Evolutionary conservation across 1,140 invertebrate genomes (phyloP).

Genomic region (Mizuhopecten yessoensis): DNA sequence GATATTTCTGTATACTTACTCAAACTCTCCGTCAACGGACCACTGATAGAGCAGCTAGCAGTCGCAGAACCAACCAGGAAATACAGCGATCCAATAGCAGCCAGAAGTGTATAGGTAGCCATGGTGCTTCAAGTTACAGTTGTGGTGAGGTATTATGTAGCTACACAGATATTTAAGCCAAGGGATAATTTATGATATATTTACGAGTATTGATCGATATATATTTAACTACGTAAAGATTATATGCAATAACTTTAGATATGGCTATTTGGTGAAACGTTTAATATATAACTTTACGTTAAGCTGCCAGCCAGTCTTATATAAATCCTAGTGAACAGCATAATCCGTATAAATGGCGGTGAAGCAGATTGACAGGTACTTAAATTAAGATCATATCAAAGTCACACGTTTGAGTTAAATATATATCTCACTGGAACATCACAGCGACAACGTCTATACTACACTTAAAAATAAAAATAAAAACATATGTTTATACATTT

Average conservation of each 20-base stretch:
- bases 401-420: neutral
- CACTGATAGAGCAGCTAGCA: neutral
- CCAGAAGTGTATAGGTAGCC: neutral
- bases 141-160: neutral
- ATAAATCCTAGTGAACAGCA: too few species aligned
- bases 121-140: neutral
- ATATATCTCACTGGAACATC: too few species aligned
- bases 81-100: neutral
- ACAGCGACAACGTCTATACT: too few species aligned
- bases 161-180: too few species aligned
- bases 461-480: too few species aligned
- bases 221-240: neutral
- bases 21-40: neutral
- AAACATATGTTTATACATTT: too few species aligned
- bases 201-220: neutral
- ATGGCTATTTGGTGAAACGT: too few species aligned
- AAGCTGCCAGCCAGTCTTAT: neutral
- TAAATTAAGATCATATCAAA: neutral
- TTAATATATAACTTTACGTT: too few species aligned
- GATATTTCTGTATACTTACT: conserved; percentile 11
- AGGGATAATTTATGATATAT: neutral
- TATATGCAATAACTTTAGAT: too few species aligned
- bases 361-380: neutral
- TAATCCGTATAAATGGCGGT: neutral
- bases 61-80: neutral